Percentiles rank a stretch among this genome's conserved stretches.
Evolutionary conservation across 2,797 vertebrate genomes (phyloP).

Genomic region (Morelia viridis): DNA sequence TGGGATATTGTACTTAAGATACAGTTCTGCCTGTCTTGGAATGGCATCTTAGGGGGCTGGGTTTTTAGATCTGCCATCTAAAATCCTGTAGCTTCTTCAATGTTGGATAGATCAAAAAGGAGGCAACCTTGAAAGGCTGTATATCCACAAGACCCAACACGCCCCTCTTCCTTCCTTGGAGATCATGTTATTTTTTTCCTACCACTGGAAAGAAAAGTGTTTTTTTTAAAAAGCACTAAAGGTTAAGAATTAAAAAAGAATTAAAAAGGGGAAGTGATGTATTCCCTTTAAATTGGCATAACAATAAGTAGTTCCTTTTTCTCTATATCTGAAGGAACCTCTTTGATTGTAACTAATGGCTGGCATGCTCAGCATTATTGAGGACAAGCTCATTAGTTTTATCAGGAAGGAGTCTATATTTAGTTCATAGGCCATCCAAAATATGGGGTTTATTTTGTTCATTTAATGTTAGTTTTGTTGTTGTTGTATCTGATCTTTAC

Average conservation of each 20-base stretch:
- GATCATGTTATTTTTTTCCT: neutral
- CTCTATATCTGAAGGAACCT: neutral
- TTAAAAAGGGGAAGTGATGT: neutral
- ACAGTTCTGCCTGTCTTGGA: neutral
- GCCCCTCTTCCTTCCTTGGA: neutral
- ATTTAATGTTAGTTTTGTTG: neutral
- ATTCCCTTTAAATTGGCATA: neutral
- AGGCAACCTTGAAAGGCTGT: neutral
- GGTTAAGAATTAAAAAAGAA: neutral
- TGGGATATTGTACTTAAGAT: neutral
- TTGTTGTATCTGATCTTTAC: neutral
- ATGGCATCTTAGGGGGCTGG: no score
- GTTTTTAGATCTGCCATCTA: neutral
- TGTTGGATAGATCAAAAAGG: neutral
- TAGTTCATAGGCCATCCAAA: neutral
- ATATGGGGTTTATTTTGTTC: neutral
- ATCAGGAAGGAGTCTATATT: neutral
- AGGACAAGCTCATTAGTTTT: neutral
- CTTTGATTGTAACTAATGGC: neutral
- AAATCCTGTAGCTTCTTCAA: neutral
- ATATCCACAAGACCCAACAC: neutral
- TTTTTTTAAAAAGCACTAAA: neutral
- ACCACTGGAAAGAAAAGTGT: neutral
- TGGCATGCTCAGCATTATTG: neutral
- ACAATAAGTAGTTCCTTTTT: neutral